These are phyloP conservation scores for Caenorhabditis macrosperma DNA, from an alignment of 2,888 invertebrate genomes.

Conservation along the genomic window DNA sequence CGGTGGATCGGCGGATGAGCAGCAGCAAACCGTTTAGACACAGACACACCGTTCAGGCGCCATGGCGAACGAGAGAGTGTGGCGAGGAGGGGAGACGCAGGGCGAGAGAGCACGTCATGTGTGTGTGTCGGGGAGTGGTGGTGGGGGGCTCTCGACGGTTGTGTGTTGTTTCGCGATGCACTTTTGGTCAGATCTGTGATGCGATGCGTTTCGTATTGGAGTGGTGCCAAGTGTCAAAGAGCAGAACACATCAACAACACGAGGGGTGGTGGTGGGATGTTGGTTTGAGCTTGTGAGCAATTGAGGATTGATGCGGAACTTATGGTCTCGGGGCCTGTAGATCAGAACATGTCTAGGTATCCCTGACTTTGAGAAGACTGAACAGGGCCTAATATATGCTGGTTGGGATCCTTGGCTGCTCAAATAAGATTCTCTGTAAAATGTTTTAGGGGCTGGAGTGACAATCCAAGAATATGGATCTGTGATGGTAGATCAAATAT, in stretches of 20 bases:
- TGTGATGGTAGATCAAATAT: no score
- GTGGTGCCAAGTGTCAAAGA: constrained; percentile 29
- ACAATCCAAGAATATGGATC: no score
- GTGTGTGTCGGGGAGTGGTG: neutral
- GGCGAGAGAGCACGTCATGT: constrained; percentile 33
- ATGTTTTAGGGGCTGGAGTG: no score
- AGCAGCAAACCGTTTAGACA: neutral
- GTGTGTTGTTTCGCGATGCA: no score
- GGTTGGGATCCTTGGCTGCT: no score
- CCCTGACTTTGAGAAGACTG: no score
- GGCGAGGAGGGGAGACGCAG: neutral
- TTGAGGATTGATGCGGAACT: no score
- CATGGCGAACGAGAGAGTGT: neutral
- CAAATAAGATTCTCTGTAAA: no score
- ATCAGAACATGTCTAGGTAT: no score
- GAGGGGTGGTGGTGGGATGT: constrained; percentile 11
- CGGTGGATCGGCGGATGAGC: neutral
- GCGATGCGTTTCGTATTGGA: constrained; percentile 1
- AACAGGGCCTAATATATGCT: no score
- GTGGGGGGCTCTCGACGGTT: neutral
- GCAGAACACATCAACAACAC: constrained; percentile 20
- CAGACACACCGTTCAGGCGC: constrained; percentile 43
- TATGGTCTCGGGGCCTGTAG: no score
- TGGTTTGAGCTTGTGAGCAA: no score
- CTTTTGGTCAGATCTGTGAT: constrained; percentile 52